These are phyloP conservation scores for Eleutherodactylus coqui DNA, from an alignment of 2,797 vertebrate species.

Conservation along the genomic window DNA sequence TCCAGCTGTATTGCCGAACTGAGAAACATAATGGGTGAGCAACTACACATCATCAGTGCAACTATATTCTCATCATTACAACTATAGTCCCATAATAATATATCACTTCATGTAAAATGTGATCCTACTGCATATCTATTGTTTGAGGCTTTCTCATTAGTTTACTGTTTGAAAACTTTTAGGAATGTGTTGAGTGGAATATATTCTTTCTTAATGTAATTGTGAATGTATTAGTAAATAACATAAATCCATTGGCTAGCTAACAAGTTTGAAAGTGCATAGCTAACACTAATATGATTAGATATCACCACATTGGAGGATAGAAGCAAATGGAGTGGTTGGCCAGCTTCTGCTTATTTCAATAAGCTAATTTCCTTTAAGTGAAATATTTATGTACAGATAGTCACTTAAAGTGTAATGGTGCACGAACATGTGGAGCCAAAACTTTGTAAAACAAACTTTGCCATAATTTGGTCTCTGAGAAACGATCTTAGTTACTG, in stretches of 20 bases:
- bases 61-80: neutral
- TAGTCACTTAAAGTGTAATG: neutral
- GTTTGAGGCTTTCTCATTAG: neutral
- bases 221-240: neutral
- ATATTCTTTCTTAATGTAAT: neutral
- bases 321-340: neutral
- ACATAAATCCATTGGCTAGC: neutral
- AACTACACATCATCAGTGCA: neutral
- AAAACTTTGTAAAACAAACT: neutral
- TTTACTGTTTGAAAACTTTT: neutral
- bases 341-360: neutral
- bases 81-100: neutral
- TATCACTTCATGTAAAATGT: too few species aligned
- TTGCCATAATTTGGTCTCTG: neutral
- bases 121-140: neutral
- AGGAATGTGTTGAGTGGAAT: neutral
- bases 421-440: too few species aligned
- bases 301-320: neutral
- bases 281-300: neutral
- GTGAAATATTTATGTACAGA: neutral
- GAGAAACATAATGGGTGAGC: slow-evolving; percentile 33
- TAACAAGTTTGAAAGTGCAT: neutral
- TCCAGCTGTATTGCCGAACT: slow-evolving; percentile 13
- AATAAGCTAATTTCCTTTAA: neutral
- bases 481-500: neutral